A percentile compares a stretch with the other conserved stretches of the same genome.
Evolutionary conservation across 2,888 invertebrate species (phyloP).

Genomic region (Azorinus chamasolen): DNA sequence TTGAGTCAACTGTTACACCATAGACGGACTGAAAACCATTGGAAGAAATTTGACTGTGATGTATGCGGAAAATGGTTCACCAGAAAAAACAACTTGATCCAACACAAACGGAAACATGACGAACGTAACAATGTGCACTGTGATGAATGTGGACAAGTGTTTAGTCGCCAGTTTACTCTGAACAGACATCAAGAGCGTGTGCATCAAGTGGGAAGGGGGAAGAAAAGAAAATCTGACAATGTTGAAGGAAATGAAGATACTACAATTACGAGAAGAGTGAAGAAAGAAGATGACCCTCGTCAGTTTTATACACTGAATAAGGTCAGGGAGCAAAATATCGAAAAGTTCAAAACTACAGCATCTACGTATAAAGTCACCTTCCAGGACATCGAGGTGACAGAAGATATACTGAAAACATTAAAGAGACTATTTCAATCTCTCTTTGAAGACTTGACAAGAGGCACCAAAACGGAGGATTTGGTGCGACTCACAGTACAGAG

Average conservation of each 20-base stretch:
- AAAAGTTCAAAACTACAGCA: too few relatives aligned
- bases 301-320: slow-evolving; percentile 3
- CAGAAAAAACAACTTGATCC: slow-evolving; percentile 24
- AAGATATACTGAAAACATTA: slow-evolving; percentile 21
- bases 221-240: slow-evolving; percentile 1
- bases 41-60: slow-evolving; percentile 19
- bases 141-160: slow-evolving; percentile 29
- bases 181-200: slow-evolving; percentile 19
- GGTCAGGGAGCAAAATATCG: too few relatives aligned
- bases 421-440: slow-evolving; percentile 22
- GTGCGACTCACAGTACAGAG: too few relatives aligned
- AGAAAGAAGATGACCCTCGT: slow-evolving; percentile 15
- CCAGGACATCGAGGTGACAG: slow-evolving; percentile 18
- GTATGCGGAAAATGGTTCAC: slow-evolving; percentile 24
- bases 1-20: slow-evolving; percentile 17
- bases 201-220: slow-evolving; percentile 29
- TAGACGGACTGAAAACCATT: slow-evolving; percentile 27
- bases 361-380: not conserved
- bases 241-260: not conserved
- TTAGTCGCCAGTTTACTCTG: slow-evolving; percentile 17
- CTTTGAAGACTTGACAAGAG: slow-evolving; percentile 26
- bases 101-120: slow-evolving; percentile 28
- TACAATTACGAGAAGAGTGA: slow-evolving; percentile 2
- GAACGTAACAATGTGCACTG: slow-evolving; percentile 21
- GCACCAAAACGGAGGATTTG: slow-evolving; percentile 24